A percentile compares a stretch with the other conserved stretches of the same genome.
phyloP scores from a whole-genome alignment of 2,113 vertebrate species.

The Astatoreochromis straeleni region DNA sequence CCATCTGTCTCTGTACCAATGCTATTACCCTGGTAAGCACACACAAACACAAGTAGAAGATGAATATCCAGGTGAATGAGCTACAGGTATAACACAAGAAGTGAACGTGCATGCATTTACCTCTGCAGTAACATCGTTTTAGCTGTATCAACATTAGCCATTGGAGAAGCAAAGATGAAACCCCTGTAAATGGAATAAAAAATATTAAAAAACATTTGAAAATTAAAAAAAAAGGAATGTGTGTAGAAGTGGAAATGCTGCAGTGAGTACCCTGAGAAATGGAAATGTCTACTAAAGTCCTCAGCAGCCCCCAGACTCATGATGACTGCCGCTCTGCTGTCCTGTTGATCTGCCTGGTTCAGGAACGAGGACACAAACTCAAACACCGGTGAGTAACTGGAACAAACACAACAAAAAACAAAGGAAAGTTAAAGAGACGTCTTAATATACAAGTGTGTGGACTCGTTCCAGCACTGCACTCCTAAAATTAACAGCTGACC shows the following conservation, averaged over 20 bases:
- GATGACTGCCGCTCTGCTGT: conserved; percentile 67
- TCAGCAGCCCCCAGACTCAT: conserved; percentile 76
- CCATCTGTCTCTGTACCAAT: conserved; percentile 72
- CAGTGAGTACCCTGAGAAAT: conserved; percentile 50
- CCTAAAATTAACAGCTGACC: neutral
- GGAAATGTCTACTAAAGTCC: conserved; percentile 65
- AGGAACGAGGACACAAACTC: conserved; percentile 68
- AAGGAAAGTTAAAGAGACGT: neutral
- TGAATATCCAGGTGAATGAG: neutral
- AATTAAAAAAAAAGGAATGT: neutral
- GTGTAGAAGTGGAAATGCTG: neutral
- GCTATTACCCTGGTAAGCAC: conserved; percentile 59
- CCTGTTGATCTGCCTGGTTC: conserved; percentile 62
- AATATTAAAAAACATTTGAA: neutral
- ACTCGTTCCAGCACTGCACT: neutral
- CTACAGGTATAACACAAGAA: neutral
- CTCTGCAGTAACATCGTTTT: conserved; percentile 31
- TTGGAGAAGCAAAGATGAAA: neutral
- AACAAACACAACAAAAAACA: neutral
- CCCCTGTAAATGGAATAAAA: neutral
- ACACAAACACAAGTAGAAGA: neutral
- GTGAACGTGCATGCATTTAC: neutral
- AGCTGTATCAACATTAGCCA: neutral
- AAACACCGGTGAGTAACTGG: conserved; percentile 73
- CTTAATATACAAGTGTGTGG: neutral